A percentile compares a stretch with the other conserved stretches of the same genome.
Conservation (phyloP, 2,888 invertebrate species). For the Argyresthia goedartella region DNA sequence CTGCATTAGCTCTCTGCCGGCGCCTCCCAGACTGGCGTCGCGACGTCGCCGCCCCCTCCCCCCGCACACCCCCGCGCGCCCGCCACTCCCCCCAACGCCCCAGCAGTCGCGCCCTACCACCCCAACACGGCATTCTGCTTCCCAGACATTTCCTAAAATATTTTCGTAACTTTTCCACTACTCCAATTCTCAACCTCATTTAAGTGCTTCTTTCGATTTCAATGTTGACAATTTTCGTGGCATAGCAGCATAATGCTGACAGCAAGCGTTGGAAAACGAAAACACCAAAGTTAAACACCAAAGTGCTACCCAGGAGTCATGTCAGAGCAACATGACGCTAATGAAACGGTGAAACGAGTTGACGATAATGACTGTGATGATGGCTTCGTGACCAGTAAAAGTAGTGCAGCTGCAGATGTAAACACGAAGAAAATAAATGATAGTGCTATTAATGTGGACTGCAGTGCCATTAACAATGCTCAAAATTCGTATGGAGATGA, state of each 20-base stretch:
- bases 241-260: not conserved
- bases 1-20: slow-evolving; percentile 29
- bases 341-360: not conserved
- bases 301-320: slow-evolving; percentile 30
- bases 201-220: not conserved
- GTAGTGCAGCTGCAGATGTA: slow-evolving; percentile 14
- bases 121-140: not conserved
- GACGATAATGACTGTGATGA: slow-evolving; percentile 22
- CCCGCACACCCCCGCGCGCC: slow-evolving; percentile 19
- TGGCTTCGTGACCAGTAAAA: slow-evolving; percentile 20
- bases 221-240: not conserved
- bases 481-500: slow-evolving; percentile 11
- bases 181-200: not conserved
- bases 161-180: too few relatives aligned
- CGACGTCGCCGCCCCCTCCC: slow-evolving; percentile 42
- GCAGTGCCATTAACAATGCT: slow-evolving; percentile 5
- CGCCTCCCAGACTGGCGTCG: slow-evolving; percentile 66
- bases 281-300: too few relatives aligned
- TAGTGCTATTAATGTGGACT: not conserved
- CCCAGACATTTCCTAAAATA: too few relatives aligned
- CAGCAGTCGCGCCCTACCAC: not conserved
- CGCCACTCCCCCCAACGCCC: not conserved
- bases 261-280: not conserved
- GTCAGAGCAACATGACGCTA: slow-evolving; percentile 44
- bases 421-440: not conserved